Base-by-base conservation (phyloP, 2,113 vertebrate genomes). In the Phrynosoma blainvillii region DNA sequence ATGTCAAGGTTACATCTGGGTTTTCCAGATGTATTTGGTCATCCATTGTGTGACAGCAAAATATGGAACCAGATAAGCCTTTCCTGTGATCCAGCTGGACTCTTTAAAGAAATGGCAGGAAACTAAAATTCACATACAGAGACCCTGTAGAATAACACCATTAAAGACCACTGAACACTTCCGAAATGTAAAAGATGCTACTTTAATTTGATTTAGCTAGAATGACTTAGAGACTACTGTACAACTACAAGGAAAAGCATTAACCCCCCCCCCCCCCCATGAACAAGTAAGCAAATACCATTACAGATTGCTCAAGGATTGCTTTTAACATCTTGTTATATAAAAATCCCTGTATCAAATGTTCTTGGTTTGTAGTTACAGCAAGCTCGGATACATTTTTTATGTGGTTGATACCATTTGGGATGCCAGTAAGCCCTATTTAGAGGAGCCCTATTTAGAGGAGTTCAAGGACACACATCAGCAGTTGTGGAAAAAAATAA, bases 311-410 rank as follows among this genome's bases (percentile, higher is more conserved):
- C 84, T 68, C 75, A 42, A 76, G 75, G 62, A 54, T 79, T 79
- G 40, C 75, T 86, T 86, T 86, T 68, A 86, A 52, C 32, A 40
- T 30, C 74, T 86, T 78, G 62, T 86, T 79, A n/a, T 68, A 76
- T 47, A 68, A 27, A 86, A 78, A 86, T 78, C 68, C 36, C 27
- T 78, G 75, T 86, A 79, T 86, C 76, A 78, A 68, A 70, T 86
- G 40, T 66, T 66, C 36, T 65, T 85, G 75, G 59, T 66, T 78
- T 86, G 75, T 62, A 78, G 59, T 79, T 68, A 54, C 30, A 86
- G 62, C 62, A 68, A 1, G 2, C 40, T 68, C 75, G 52, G 84
- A 23, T 78, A 47, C 30, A 84, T 74, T 74, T 36, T 84, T 84
- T 56, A 74, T 56, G 30, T 56, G 30, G 6, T 40, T 68, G 40